Percentiles rank a stretch among this genome's conserved stretches.
phyloP scores from a whole-genome alignment of 2,113 vertebrate genomes.

The Lipotes vexillifer region DNA sequence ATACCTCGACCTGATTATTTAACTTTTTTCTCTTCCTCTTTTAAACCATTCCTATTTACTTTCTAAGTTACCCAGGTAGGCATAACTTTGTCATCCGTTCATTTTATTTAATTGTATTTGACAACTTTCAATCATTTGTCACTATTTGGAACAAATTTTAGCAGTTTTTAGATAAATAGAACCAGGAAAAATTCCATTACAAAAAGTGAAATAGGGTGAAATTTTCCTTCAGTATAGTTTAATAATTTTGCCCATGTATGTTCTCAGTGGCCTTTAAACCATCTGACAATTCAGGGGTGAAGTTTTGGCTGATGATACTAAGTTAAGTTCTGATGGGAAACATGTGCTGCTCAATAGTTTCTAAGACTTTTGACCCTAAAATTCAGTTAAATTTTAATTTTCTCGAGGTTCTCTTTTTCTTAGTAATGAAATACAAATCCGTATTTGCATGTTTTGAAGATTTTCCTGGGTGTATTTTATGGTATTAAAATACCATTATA shows the following conservation, averaged over 20 bases:
- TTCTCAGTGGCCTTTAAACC: background rate
- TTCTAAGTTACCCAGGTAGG: background rate
- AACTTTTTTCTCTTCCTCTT: background rate
- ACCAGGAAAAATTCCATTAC: background rate
- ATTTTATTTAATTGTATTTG: conserved; percentile 16
- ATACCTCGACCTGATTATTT: background rate
- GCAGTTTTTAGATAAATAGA: conserved; percentile 12
- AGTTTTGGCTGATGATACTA: background rate
- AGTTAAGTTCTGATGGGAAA: background rate
- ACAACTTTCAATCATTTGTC: background rate
- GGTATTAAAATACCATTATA: background rate
- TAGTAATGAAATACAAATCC: conserved; percentile 17
- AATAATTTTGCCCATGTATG: background rate
- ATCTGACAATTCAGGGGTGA: background rate
- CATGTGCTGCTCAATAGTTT: background rate
- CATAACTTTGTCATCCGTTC: background rate
- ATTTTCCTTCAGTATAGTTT: conserved; percentile 2
- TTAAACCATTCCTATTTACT: background rate
- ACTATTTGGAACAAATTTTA: background rate
- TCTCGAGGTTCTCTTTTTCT: background rate
- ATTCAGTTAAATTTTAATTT: conserved; percentile 25
- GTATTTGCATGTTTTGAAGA: conserved; percentile 10
- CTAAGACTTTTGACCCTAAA: conserved; percentile 26
- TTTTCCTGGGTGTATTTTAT: background rate
- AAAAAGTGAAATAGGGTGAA: background rate